These are phyloP conservation scores for Chrysoperla carnea DNA, from an alignment of 1,140 invertebrate genomes.

Conservation along the genomic window DNA sequence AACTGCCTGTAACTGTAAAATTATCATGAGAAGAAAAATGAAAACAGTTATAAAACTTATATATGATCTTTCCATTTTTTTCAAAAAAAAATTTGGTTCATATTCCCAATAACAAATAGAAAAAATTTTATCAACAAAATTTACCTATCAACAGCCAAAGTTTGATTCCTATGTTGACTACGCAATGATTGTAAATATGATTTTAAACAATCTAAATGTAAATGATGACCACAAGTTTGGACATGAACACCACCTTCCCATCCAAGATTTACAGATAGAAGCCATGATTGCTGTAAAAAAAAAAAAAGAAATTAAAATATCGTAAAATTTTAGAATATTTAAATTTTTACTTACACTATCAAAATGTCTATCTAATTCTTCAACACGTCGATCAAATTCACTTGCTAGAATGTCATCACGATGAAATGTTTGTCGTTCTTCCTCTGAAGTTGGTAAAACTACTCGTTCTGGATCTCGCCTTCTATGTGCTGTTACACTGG, in stretches of 20 bases:
- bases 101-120: too few relatives aligned
- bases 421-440: conserved; percentile 26
- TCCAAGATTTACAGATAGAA: conserved; percentile 69
- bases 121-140: too few relatives aligned
- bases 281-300: conserved; percentile 44
- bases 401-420: conserved; percentile 38
- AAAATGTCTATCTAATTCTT: conserved; percentile 53
- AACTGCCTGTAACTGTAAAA: too few relatives aligned
- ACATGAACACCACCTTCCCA: conserved; percentile 88
- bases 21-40: too few relatives aligned
- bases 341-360: conserved; percentile 35
- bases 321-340: background rate
- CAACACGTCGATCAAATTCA: conserved; percentile 47
- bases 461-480: conserved; percentile 36
- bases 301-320: conserved; percentile 3
- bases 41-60: too few relatives aligned
- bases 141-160: conserved; percentile 48
- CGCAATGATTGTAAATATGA: conserved; percentile 72
- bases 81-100: too few relatives aligned
- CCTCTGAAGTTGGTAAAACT: conserved; percentile 45
- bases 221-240: conserved; percentile 91
- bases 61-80: too few relatives aligned
- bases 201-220: conserved; percentile 83
- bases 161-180: conserved; percentile 52
- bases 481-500: conserved; percentile 63